These are phyloP conservation scores for Caenorhabditis sp. DNA, from an alignment of 2,888 invertebrate species.

Conservation along the genomic window DNA sequence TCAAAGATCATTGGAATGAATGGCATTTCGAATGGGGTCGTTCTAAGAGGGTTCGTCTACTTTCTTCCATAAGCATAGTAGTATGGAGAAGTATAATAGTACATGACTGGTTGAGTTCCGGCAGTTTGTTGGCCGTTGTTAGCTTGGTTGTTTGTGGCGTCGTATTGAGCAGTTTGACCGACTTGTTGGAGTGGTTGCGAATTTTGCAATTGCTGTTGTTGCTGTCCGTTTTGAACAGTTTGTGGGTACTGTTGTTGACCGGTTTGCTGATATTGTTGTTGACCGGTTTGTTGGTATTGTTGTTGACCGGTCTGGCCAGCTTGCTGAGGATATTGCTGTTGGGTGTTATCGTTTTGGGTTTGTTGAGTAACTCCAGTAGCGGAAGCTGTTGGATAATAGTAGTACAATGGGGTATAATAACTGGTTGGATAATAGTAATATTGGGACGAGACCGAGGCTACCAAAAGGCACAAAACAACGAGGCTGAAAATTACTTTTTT, in stretches of 20 bases:
- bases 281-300: conserved; percentile 12
- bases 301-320: conserved; percentile 26
- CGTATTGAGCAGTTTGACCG: conserved; percentile 19
- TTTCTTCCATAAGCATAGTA: conserved; percentile 44
- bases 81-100: conserved; percentile 45
- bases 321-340: conserved; percentile 7
- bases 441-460: conserved; percentile 32
- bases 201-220: conserved; percentile 18
- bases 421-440: conserved; percentile 45
- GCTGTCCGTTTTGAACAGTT: conserved; percentile 22
- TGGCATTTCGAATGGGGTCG: neutral
- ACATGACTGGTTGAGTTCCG: conserved; percentile 34
- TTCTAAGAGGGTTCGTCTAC: conserved; percentile 9
- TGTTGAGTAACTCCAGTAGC: conserved; percentile 13
- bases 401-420: conserved; percentile 48
- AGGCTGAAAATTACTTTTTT: conserved; percentile 26
- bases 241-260: conserved; percentile 4
- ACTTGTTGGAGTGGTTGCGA: no score
- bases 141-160: conserved; percentile 5
- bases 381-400: conserved; percentile 43
- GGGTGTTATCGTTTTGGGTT: conserved; percentile 13
- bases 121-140: conserved; percentile 13
- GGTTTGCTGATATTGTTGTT: conserved; percentile 5
- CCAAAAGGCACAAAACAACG: conserved; percentile 20
- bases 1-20: conserved; percentile 1